Base-by-base conservation (phyloP, 2,797 vertebrate genomes). In the Onychomys torridus region DNA sequence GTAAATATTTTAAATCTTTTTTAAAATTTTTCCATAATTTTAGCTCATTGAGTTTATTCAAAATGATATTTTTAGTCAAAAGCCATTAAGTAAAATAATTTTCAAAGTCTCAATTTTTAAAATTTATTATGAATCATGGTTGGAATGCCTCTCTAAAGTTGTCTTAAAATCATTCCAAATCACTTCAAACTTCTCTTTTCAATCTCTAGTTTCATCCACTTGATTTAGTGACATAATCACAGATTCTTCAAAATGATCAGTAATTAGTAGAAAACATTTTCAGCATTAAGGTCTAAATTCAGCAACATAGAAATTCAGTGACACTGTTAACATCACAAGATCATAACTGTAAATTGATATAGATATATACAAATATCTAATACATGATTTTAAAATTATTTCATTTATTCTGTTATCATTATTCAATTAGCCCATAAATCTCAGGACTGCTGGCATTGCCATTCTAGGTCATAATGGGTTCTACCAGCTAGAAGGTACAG, bases 91-190 rank as follows among this genome's bases (percentile, higher is more conserved):
- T 7, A 78, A 65, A 82, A 85, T 17, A 23, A 25, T 71, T 84
- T 78, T 0, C 10, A 67, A 37, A 27, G 46, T 37, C 43, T 49
- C 23, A 65, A 6, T 67, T 67, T 79, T 23, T 52, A 79, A 49
- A 52, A 17, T 25, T 19, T 23, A 87, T 84, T 95, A 61, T 65
- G 67, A 57, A 49, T 86, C n/a, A 13, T 93, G 40, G 63, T 34
- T 67, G 63, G 21, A 85, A 67, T 25, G 32, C 2, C 40, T 71
- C 43, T n/a, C 43, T 71, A 52, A 46, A 55, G 32, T 10, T 90
- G 19, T 89, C 81, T 91, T 75, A 88, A 95, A 94, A 85, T 73
- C 16, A 32, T 29, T 92, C 40, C 49, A 34, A 67, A 21, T 65
- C 19, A 67, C 6, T 11, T 49, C 19, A 85, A 49, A 34, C 6